Evolutionary conservation across 2,113 vertebrate genomes (phyloP), one percentile per base, ranked within the genome.

Genomic region (Empidonax traillii): DNA sequence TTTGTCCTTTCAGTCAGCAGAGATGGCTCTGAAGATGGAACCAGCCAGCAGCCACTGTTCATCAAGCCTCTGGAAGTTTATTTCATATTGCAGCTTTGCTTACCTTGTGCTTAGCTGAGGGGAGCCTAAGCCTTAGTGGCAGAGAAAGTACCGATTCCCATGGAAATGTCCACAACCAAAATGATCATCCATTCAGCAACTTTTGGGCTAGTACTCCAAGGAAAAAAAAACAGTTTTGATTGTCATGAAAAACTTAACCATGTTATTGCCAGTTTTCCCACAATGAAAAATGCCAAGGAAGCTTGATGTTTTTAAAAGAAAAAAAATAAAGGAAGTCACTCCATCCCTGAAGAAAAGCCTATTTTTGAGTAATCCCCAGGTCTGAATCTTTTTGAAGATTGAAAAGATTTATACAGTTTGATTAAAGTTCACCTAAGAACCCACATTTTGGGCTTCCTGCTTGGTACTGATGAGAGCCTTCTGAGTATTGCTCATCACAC

Each of bases 401-500:
- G 41, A 12, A 30, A 71, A 76, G 68, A 37, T 84, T 81, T 85
- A 65, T 61, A 35, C 2, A 14, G 22, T 81, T 93, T 78, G 51
- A 56, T 62, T 92, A 9, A 92, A 92, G 65, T 84, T 90, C 6
- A 2, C 53, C 31, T 24, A 74, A 61, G 56, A 88, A 37, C 41
- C 65, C 52, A 39, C 23, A 51, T 87, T 95, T 78, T 89, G 90
- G 61, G 47, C 65, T 94, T 81, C 47, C 41, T 88, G 52, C 82
- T 96, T 84, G 92, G 80, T 90, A 90, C 58, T 62, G 66, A 68
- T 2, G 16, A 79, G 52, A 89, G 66, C 66, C 80, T 89, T 93
- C 66, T 41, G 86, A 91, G 58, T 69, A 55, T 84, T 94, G 93
- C 90, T 81, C 80, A 90, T 96, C 14, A 2, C 92, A 95, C 94